A percentile compares a stretch with the other conserved stretches of the same genome.
These are phyloP conservation scores for Apamea monoglypha DNA, from an alignment of 2,888 invertebrate species.

Conservation along the genomic window DNA sequence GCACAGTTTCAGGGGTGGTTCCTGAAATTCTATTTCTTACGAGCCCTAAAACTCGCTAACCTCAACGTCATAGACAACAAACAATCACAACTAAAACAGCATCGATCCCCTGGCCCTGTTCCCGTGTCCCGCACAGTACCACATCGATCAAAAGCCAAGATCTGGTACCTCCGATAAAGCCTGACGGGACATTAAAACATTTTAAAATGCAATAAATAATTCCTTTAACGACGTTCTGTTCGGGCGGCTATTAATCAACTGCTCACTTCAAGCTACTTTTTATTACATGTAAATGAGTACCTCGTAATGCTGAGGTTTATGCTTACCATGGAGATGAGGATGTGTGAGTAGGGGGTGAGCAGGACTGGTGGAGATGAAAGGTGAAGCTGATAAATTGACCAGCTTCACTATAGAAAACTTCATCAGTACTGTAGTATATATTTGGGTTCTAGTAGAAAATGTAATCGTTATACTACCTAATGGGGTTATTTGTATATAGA, in stretches of 20 bases:
- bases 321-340: constrained; percentile 40
- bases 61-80: no score
- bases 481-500: not conserved
- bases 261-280: constrained; percentile 85
- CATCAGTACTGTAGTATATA: not conserved
- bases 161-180: constrained; percentile 64
- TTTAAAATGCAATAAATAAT: constrained; percentile 90
- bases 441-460: no score
- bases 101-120: constrained; percentile 3
- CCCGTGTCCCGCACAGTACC: constrained; percentile 54
- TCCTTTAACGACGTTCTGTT: constrained; percentile 82
- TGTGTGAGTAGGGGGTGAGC: constrained; percentile 39
- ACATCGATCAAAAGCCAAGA: constrained; percentile 68
- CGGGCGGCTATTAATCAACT: constrained; percentile 85
- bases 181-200: constrained; percentile 84
- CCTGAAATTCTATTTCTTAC: not conserved
- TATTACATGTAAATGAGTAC: constrained; percentile 88
- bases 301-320: constrained; percentile 70
- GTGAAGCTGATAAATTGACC: not conserved
- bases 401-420: not conserved
- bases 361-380: not conserved
- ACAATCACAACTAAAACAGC: not conserved
- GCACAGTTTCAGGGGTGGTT: no score
- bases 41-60: not conserved
- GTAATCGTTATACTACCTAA: not conserved